Base-by-base conservation (phyloP, 1,140 invertebrate genomes). In the Pseudomyrmex dendroicus region DNA sequence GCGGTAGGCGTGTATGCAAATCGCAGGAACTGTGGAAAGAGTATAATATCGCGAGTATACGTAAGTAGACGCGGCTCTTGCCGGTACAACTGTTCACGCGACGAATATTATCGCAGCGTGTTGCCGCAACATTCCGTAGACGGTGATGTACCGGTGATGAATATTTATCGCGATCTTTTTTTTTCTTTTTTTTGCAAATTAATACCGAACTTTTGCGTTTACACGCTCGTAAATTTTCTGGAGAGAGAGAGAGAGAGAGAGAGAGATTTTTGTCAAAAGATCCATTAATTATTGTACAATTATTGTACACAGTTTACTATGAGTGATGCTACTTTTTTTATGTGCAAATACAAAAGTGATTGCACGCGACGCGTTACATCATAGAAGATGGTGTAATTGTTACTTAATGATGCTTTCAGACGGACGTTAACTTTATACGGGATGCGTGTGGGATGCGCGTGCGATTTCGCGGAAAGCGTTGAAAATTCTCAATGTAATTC, bases 381-480 rank as follows among this genome's bases (percentile, higher is more conserved):
- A 77, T 54, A 44, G 8, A 66, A 22, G 10, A 8, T 20, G 63
- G 44, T n/a, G 48, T 52, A 77, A 77, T 77, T 66, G 22, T 66
- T 66, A 54, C 17, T 56, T 66, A 67, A 77, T 54, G n/a, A 66
- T 22, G 63, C 35, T 56, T 35, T 35, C 8, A 10, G 44, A 57
- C 10, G 44, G 12, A 66, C 20, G 48, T 48, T 17, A 64, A 59
- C 22, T 72, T 56, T 35, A 61, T 64, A 52, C 35, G 46, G 48
- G 48, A 76, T 63, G 62, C 25, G 44, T 54, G 73, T 77, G 17
- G 73, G 73, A 67, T 66, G 73, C 25, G 13, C 25, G 56, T 46
- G 73, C 73, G 67, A 77, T 67, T 77, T 13, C 35, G 5, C 52
- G 54, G 62, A 67, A 77, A 77, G 48, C 62, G 17, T 67, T 48